Conservation (phyloP, 2,113 vertebrate species). For the Neofelis nebulosa region DNA sequence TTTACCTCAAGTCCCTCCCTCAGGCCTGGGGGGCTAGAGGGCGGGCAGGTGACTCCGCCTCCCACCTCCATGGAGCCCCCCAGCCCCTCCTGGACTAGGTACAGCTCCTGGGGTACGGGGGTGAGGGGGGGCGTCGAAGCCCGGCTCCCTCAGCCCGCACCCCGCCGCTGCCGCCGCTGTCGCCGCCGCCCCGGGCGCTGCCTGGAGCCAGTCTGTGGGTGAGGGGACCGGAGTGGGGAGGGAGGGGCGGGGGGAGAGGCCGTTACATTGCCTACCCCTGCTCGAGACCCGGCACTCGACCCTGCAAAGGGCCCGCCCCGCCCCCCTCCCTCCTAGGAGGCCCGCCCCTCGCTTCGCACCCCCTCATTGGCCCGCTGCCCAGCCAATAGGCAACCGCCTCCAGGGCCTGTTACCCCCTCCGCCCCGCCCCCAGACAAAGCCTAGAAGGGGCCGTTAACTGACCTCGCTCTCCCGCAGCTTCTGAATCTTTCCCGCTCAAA, state of each 20-base stretch:
- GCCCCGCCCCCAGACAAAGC: not conserved
- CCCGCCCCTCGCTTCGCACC: not conserved
- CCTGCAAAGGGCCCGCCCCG: not conserved
- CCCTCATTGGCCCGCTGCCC: constrained; percentile 63
- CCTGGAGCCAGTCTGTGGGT: constrained; percentile 49
- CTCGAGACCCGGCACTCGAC: constrained; percentile 33
- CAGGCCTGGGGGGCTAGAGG: not conserved
- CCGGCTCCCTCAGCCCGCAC: constrained; percentile 65
- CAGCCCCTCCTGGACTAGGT: constrained; percentile 39
- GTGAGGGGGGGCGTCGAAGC: constrained; percentile 66
- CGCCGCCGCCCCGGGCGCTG: constrained; percentile 53
- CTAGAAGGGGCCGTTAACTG: not conserved
- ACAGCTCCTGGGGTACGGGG: constrained; percentile 37
- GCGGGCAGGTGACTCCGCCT: not conserved
- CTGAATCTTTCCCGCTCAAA: constrained; percentile 76
- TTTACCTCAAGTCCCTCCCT: constrained; percentile 59
- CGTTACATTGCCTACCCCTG: constrained; percentile 54
- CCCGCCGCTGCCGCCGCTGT: not conserved
- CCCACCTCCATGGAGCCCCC: constrained; percentile 78
- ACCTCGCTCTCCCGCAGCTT: not conserved
- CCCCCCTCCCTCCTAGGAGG: not conserved
- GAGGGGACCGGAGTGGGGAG: not conserved
- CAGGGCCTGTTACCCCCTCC: not conserved
- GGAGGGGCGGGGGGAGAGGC: not conserved
- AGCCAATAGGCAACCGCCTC: constrained; percentile 65